These are phyloP conservation scores for Podarcis muralis DNA, from an alignment of 2,113 vertebrate species.

Conservation along the genomic window DNA sequence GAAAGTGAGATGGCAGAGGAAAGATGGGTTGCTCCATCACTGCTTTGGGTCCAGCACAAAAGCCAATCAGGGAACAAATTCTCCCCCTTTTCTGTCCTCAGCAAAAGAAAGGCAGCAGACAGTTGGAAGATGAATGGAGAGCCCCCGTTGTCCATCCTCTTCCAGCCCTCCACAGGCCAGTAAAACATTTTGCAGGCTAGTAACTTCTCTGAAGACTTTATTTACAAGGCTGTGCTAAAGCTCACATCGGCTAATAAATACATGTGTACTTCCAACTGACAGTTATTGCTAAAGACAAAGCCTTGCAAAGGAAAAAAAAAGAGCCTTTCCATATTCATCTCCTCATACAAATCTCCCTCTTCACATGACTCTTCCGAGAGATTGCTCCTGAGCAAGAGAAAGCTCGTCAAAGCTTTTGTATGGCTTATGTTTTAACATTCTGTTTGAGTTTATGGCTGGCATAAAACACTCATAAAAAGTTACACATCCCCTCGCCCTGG, in stretches of 20 bases:
- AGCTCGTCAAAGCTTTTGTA: neutral
- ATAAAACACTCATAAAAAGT: slow-evolving; percentile 1
- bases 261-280: neutral
- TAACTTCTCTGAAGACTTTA: neutral
- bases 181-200: neutral
- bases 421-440: neutral
- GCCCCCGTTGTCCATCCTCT: neutral
- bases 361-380: neutral
- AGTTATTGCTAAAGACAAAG: neutral
- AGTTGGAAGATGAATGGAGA: neutral
- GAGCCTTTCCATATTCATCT: neutral
- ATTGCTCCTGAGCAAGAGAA: neutral
- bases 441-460: slow-evolving; percentile 6
- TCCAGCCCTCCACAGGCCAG: neutral
- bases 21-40: too few relatives aligned
- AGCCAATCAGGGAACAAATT: too few relatives aligned
- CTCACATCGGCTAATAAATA: rapidly evolving
- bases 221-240: neutral
- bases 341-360: neutral
- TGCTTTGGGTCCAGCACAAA: neutral
- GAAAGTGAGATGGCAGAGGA: too few relatives aligned
- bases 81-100: too few relatives aligned
- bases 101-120: neutral
- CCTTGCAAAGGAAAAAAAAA: neutral
- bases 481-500: neutral